Evolutionary conservation across 2,113 vertebrate genomes (phyloP), one percentile per base, ranked within the genome.

Genomic region (Scomber scombrus): DNA sequence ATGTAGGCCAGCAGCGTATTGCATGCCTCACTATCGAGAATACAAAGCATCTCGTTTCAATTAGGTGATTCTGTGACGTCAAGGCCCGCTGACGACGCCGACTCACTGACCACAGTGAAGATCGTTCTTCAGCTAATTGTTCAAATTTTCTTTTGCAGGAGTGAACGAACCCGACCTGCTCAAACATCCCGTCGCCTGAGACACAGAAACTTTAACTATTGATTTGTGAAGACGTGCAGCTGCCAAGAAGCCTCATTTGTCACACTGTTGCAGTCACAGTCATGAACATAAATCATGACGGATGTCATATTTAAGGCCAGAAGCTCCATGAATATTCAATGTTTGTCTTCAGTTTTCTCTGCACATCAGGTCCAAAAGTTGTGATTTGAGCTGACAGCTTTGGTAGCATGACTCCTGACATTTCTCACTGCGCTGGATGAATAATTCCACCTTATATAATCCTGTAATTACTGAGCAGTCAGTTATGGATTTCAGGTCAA

Each of bases 231-330:
- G 72, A 16, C 65, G 61, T 40, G 46, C 29, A 9, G 54, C 77
- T 75, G 86, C 82, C 71, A 90, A 58, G 56, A 80, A 64, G 66
- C 61, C 69, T 86, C 75, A 69, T 83, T 78, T 78, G 69, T 91
- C 84, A 71, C 55, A 29, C 23, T 13, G 80, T 49, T 62, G 71
- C 71, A 75, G 74, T 69, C 63, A 52, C 63, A 52, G 62, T 72
- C 61, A 5, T 15, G 26, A 76, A 31, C 77, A 63, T 82, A 77
- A 79, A 87, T 90, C 80, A 61, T 12, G 40, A 73, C 34, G 16
- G 66, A 81, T 69, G 72, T 71, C 73, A 66, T 3, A 74, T 18
- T 72, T 49, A 75, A 68, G 72, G 64, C 86, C 83, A 80, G 64
- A 31, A 29, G 52, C 2, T 3, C 8, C 45, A 51, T 76, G 70